Base-by-base conservation (phyloP, 2,113 vertebrate genomes). In the Oryzias celebensis region DNA sequence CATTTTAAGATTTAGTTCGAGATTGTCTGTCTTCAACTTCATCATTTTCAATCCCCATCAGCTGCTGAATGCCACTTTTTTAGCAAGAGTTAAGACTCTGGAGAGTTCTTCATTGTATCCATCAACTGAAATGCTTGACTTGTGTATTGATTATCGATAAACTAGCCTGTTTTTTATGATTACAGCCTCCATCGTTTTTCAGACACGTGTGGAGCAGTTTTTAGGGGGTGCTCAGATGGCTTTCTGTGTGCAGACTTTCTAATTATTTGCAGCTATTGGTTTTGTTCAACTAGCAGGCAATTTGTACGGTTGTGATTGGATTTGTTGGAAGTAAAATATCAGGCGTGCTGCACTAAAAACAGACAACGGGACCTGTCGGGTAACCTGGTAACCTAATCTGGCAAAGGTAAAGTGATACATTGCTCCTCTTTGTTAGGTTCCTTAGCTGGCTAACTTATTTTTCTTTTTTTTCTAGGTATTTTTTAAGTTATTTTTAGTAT, bases 251-350 rank as follows among this genome's bases (percentile, higher is more conserved):
- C 52, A 58, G 17, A 52, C 68, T 49, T 58, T 47, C 46, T 66
- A 54, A 70, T 77, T 62, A 71, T 71, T 61, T 65, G 46, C 77
- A 76, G 46, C 57, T 52, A 76, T 75, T 44, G 48, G 67, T 77
- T 75, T 67, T 18, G 1, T 77, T 67, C 57, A 83, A 84, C 77
- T 70, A 80, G 68, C 61, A 64, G 64, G 76, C 69, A 84, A 68
- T 82, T 77, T 74, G 53, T 66, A 45, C 48, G 56, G 54, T 69
- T 22, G 43, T 67, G 62, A 77, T 78, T 80, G 70, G 62, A 63
- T 82, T 79, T 68, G 63, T 53, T 62, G 55, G 52, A 58, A 52
- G 23, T 12, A 24, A 85, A 83, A 79, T 82, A 64, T 75, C 65
- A 65, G 41, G 49, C 36, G 7, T 36, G 31, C 31, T 36, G 31